phyloP scores from a whole-genome alignment of 1,140 invertebrate species.

The Drosophila serrata region DNA sequence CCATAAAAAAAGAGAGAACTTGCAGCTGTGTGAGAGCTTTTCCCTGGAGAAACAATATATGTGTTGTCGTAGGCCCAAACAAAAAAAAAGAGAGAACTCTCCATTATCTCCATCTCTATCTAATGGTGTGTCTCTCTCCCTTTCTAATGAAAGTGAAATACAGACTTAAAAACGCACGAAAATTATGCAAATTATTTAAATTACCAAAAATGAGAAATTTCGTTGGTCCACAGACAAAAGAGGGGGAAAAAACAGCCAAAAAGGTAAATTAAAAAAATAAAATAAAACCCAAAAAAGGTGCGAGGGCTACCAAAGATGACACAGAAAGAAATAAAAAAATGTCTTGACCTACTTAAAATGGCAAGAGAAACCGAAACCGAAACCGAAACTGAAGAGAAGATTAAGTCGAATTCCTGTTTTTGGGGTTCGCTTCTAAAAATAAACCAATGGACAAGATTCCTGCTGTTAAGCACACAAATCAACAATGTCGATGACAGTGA shows the following conservation, averaged over 20 bases:
- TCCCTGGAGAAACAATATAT: constrained; percentile 62
- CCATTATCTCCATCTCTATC: constrained; percentile 2
- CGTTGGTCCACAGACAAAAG: constrained; percentile 22
- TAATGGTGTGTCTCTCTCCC: constrained; percentile 10
- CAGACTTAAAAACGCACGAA: constrained; percentile 60
- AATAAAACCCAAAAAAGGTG: constrained; percentile 65
- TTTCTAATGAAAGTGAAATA: constrained; percentile 84
- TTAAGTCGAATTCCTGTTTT: constrained; percentile 57
- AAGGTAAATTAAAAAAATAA: constrained; percentile 25
- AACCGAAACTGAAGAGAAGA: constrained; percentile 40
- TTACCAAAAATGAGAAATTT: constrained; percentile 78
- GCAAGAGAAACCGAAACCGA: constrained; percentile 73
- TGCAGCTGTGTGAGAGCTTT: constrained; percentile 29
- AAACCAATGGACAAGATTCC: constrained; percentile 41
- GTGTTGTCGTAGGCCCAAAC: constrained; percentile 79
- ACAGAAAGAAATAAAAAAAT: constrained; percentile 37
- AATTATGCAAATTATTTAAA: constrained; percentile 85
- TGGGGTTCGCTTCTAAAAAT: constrained; percentile 53
- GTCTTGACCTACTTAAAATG: constrained; percentile 75
- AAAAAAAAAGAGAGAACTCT: constrained; percentile 21
- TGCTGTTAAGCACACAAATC: constrained; percentile 49
- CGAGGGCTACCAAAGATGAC: constrained; percentile 61
- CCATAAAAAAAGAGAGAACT: constrained; percentile 31
- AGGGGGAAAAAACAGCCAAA: constrained; percentile 10
- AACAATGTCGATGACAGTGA: constrained; percentile 56